Base-by-base conservation (phyloP, 2,113 vertebrate species). In the Pampusana beccarii region DNA sequence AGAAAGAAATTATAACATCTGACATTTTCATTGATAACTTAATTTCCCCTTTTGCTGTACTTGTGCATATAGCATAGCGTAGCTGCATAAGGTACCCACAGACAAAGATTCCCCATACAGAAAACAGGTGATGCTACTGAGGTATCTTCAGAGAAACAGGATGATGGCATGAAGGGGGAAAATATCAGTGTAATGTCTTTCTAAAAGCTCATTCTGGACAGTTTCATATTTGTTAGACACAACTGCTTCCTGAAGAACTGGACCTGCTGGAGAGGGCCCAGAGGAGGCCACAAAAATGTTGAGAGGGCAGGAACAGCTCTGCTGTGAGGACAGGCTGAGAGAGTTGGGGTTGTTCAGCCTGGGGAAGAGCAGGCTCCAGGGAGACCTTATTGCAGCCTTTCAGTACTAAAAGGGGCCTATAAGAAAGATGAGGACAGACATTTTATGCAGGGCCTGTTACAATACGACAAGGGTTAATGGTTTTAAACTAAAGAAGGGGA, bases 121-220 rank as follows among this genome's bases (percentile, higher is more conserved):
- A 90, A 95, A 91, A 90, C 10, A 79, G 54, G 44, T 87, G 70
- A 92, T 85, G 64, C 75, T 83, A 84, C n/a, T 26, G 62, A 91
- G 71, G 57, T 38, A 7, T 61, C 67, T 86, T 96, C 88, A 93
- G 54, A 81, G 61, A 95, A 94, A 87, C 25, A 71, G 80, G 83
- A 94, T 33, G 19, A 86, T 53, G 60, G 48, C 36, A 88, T 4
- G 26, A 73, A 86, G 54, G 79, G 46, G 17, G 81, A 92, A 73
- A 89, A 70, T 16, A 17, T 50, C 34, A 34, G 2, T 61, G 24
- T 61, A 65, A 56, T 72, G 20, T 57, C 31, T 67, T 73, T 51
- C 57, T 51, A 60, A 80, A 67, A 78, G 50, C 26, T 90, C 11
- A 36, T 64, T 83, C 42, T 86, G 64, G 64, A 74, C 36, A 77